Conservation (phyloP, 2,888 invertebrate genomes). For the Elmis aenea region DNA sequence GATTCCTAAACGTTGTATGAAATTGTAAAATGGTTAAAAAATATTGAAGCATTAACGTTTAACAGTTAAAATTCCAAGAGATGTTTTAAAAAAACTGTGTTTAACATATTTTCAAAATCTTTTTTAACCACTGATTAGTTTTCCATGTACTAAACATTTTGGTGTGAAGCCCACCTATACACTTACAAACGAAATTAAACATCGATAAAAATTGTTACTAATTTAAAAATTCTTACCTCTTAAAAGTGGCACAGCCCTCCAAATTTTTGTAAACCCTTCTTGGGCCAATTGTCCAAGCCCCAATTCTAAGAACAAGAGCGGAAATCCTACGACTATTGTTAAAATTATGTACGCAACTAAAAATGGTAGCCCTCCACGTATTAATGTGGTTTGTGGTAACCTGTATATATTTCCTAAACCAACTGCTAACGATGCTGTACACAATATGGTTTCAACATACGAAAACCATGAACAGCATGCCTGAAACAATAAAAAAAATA, state of each 20-base stretch:
- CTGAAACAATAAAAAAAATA: constrained; percentile 35
- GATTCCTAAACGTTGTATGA: too few species aligned
- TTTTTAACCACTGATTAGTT: too few species aligned
- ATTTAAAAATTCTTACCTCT: constrained; percentile 53
- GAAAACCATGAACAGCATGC: constrained; percentile 43
- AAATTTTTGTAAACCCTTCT: constrained; percentile 60
- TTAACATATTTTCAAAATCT: too few species aligned
- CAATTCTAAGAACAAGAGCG: constrained; percentile 57
- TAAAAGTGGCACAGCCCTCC: constrained; percentile 62
- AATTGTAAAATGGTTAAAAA: too few species aligned
- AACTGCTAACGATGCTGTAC: constrained; percentile 54
- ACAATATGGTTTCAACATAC: constrained; percentile 46
- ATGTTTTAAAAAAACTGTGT: too few species aligned
- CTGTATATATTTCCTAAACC: constrained; percentile 56
- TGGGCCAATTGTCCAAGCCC: constrained; percentile 61
- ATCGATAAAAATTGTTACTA: too few species aligned
- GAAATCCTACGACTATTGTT: constrained; percentile 51
- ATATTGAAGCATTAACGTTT: too few species aligned
- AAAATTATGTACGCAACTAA: constrained; percentile 50
- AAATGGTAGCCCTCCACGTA: constrained; percentile 57
- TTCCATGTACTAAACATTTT: too few species aligned
- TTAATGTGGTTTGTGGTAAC: constrained; percentile 54
- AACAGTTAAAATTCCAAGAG: too few species aligned
- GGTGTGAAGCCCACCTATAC: too few species aligned
- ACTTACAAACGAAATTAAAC: too few species aligned